Percentiles rank a stretch among this genome's conserved stretches.
phyloP scores from a whole-genome alignment of 2,888 invertebrate genomes.

The Harpalus rufipes region DNA sequence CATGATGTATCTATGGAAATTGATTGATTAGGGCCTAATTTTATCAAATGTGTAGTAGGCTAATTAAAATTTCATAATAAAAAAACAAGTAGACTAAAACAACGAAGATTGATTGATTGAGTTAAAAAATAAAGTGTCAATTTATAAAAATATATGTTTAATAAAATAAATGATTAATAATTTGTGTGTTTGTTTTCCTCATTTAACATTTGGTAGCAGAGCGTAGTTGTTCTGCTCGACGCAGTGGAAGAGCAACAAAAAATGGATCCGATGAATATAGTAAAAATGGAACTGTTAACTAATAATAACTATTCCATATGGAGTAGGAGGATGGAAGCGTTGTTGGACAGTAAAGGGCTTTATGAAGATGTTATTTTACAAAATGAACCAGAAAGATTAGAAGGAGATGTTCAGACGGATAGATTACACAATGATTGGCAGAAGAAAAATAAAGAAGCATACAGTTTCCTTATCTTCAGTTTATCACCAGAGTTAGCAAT shows the following conservation, averaged over 20 bases:
- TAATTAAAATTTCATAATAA: no score
- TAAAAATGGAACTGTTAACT: slow-evolving; percentile 7
- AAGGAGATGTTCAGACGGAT: neutral
- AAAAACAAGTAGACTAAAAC: no score
- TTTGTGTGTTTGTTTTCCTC: neutral
- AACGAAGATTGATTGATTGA: no score
- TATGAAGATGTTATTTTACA: neutral
- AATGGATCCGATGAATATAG: slow-evolving; percentile 8
- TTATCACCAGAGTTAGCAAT: neutral
- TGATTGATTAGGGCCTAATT: no score
- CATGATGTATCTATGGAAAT: no score
- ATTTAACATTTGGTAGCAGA: neutral
- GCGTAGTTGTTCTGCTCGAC: neutral
- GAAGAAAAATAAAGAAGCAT: slow-evolving; percentile 18
- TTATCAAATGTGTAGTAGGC: no score
- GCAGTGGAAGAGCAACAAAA: neutral
- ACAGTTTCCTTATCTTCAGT: neutral
- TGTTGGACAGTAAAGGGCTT: neutral
- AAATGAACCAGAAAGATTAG: neutral
- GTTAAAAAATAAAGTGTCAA: no score
- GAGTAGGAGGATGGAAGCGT: neutral
- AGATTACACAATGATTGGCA: neutral
- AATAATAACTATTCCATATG: slow-evolving; percentile 13
- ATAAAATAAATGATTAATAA: no score
- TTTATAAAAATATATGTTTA: no score